Evolutionary conservation across 2,797 vertebrate genomes (phyloP).

Genomic region (Aeoliscus strigatus): DNA sequence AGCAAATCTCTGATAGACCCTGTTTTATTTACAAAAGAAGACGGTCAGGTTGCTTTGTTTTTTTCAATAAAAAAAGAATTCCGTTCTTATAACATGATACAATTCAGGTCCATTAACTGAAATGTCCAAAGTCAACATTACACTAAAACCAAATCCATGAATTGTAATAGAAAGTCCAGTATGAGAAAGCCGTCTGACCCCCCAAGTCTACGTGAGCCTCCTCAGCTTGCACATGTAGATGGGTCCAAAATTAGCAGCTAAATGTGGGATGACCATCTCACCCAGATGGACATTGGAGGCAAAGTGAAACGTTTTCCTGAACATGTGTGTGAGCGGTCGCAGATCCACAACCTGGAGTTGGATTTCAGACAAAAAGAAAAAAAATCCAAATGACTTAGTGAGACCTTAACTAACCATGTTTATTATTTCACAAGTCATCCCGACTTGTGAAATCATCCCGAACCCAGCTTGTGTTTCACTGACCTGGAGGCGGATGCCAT

Average conservation of each 20-base stretch:
- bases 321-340: slow-evolving; percentile 69
- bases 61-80: no score
- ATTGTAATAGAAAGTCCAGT: no score
- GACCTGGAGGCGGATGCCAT: slow-evolving; percentile 68
- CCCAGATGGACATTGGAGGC: slow-evolving; percentile 77
- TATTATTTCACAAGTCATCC: no score
- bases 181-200: not conserved
- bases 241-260: slow-evolving; percentile 92
- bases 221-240: slow-evolving; percentile 89
- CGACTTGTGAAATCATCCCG: no score
- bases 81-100: no score
- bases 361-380: slow-evolving; percentile 21
- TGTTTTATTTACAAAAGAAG: no score
- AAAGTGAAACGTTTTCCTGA: slow-evolving; percentile 85
- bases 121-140: no score
- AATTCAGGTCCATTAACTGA: no score
- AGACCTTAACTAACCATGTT: no score
- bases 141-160: no score
- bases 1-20: no score
- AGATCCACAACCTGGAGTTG: slow-evolving; percentile 72
- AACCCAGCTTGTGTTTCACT: slow-evolving; percentile 10
- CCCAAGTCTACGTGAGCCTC: slow-evolving; percentile 63
- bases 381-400: slow-evolving; percentile 1
- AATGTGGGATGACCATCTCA: slow-evolving; percentile 88
- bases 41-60: no score